Evolutionary conservation across 2,888 invertebrate genomes (phyloP), one percentile per base, ranked within the genome.

Genomic region (Dynastes grantii): DNA sequence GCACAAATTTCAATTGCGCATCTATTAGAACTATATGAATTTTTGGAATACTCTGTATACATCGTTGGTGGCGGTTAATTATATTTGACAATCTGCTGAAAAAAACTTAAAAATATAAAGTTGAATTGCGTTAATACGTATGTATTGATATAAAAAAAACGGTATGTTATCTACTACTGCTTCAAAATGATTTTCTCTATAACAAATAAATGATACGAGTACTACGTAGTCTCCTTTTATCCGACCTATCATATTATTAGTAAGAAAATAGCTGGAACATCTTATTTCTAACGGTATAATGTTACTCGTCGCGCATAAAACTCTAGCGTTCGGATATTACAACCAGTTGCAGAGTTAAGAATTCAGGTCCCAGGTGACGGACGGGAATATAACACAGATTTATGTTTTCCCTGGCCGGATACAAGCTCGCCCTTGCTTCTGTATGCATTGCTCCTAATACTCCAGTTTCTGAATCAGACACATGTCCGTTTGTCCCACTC

Each of bases 361-460:
- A 76, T 76, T 76, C 55, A 71, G 81, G 84, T 80, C 84, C 79
- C 85, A 84, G 85, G 84, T 85, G 85, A 83, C 81, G 81, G 76
- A 77, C 81, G 78, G 77, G 77, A 77, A 73, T 81, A 81, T 84
- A 85, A 85, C 85, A 78, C 83, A 83, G 83, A 85, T 85, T 84
- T 85, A 85, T 84, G 82, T 81, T 79, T 79, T 80, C 78, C 82
- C 77, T 80, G 80, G 82, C 73, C 76, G 80, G 82, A 82, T 82
- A 81, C 79, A 77, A 58, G 78, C 80, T 77, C 78, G 76, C 79
- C 79, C 78, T 80, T 78, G 70, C 76, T 78, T 78, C 76, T 77
- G 27, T 65, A 71, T 73, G 79, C 77, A 75, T 78, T 79, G 73
- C 76, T 70, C 63, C 71, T 71, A 71, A 71, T 75, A 67, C 77